Percentiles rank a stretch among this genome's conserved stretches.
Evolutionary conservation across 2,113 vertebrate species (phyloP).

Genomic region (Hippoglossus stenolepis): DNA sequence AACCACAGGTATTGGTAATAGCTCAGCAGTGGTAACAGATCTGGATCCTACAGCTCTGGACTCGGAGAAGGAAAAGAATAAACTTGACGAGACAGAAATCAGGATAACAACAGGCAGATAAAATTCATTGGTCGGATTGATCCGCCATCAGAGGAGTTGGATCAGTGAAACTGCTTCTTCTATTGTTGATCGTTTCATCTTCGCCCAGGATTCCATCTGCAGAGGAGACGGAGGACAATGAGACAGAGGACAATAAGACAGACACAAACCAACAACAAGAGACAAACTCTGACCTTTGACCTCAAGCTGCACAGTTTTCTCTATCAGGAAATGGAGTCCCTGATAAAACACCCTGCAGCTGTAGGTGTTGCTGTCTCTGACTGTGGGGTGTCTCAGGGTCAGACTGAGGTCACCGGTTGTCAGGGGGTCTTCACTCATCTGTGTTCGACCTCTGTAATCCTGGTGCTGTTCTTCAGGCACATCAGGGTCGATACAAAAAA

Average conservation of each 20-base stretch:
- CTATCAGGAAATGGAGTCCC: no score
- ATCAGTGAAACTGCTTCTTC: not conserved
- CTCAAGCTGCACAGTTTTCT: not conserved
- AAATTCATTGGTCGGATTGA: not conserved
- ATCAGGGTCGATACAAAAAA: not conserved
- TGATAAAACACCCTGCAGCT: not conserved
- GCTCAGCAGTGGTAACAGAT: no score
- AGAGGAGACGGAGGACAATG: not conserved
- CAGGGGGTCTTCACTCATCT: not conserved
- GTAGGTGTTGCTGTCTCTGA: not conserved
- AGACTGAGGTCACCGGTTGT: not conserved
- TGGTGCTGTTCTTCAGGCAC: not conserved
- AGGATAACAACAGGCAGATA: no score
- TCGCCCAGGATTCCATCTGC: not conserved
- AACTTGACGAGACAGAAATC: no score
- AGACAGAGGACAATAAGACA: not conserved
- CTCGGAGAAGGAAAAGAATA: no score
- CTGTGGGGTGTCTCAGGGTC: not conserved
- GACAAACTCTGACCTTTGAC: not conserved
- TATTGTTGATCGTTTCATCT: not conserved
- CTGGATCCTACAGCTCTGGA: no score
- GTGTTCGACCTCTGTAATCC: not conserved
- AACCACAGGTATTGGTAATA: no score
- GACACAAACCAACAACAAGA: not conserved
- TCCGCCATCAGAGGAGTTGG: conserved; percentile 4